Evolutionary conservation across 2,797 vertebrate genomes (phyloP), one percentile per base, ranked within the genome.

Genomic region (Nothura maculosa): DNA sequence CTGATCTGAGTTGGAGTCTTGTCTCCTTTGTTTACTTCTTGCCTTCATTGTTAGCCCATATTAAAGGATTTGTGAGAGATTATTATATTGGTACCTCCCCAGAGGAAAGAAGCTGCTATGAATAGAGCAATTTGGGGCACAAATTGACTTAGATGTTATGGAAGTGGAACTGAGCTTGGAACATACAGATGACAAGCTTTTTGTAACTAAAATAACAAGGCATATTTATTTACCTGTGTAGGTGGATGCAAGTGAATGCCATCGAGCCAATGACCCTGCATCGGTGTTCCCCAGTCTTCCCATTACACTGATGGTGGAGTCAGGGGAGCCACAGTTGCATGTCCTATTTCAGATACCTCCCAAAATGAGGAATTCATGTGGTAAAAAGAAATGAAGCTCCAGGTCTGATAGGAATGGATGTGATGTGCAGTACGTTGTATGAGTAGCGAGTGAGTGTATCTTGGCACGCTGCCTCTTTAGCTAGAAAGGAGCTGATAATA

Each of bases 21-120:
- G 25, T 32, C 42, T 86, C 22, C 62, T 87, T 82, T 85, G 76
- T 84, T 93, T 81, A 36, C 50, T 34, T 68, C 77, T 91, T 69
- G 18, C 48, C 6, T 89, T 91, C 55, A 22, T 88, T 91, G 50
- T 66, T 67, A 81, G 36, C 10, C 24, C 3, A 0, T 77, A 32
- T 84, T 90, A 81, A 69, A 61, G 45, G 88, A 16, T 74, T 70
- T n/a, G n/a, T 12, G 17, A 32, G 62, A 75, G 76, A 62, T 83
- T n/a, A 57, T 67, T 73, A 66, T 60, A 38, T 85, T 92, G 82
- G 63, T 96, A 19, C 13, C 67, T 91, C 74, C 80, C 60, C 52
- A 60, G 86, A 94, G 87, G 62, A 86, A 84, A 79, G 62, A 66
- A 63, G 32, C 55, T 93, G 60, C 68, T 86, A 22, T 78, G 89